Conservation (phyloP, 64 coral and sea anemone species). For the Stichodactyla mertensii region DNA sequence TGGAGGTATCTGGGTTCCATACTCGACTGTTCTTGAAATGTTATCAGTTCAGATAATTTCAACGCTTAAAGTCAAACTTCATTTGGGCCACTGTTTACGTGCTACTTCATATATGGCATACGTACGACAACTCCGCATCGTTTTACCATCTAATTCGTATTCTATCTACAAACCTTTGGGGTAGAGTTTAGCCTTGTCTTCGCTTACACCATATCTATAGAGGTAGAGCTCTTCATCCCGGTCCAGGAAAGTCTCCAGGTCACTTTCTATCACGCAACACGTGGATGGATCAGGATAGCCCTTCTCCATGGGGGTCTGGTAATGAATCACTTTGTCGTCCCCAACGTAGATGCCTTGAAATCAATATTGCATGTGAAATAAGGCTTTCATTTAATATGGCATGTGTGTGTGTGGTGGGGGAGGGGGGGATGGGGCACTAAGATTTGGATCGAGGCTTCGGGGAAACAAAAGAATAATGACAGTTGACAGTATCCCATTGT, state of each 20-base stretch:
- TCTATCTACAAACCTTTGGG: background rate
- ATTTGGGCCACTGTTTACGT: too few relatives aligned
- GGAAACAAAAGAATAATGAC: too few relatives aligned
- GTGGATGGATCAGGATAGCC: constrained; percentile 21
- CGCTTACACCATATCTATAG: constrained; percentile 50
- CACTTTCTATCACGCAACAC: constrained; percentile 35
- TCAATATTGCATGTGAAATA: background rate
- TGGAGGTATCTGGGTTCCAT: too few relatives aligned
- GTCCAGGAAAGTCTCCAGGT: constrained; percentile 34
- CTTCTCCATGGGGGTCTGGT: constrained; percentile 59
- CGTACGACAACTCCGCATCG: background rate
- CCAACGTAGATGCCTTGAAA: constrained; percentile 34
- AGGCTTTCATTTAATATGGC: too few relatives aligned
- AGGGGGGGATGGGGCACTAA: too few relatives aligned
- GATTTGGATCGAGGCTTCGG: too few relatives aligned
- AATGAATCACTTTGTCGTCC: constrained; percentile 46
- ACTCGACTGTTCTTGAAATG: too few relatives aligned
- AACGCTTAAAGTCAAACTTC: too few relatives aligned
- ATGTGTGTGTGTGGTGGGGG: too few relatives aligned
- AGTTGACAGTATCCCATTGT: too few relatives aligned
- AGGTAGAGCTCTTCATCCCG: constrained; percentile 1
- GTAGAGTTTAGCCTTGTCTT: constrained; percentile 9
- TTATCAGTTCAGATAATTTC: too few relatives aligned
- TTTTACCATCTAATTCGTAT: background rate
- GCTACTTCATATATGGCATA: too few relatives aligned